Evolutionary conservation across 2,797 vertebrate genomes (phyloP).

Genomic region (Oophaga sylvatica): DNA sequence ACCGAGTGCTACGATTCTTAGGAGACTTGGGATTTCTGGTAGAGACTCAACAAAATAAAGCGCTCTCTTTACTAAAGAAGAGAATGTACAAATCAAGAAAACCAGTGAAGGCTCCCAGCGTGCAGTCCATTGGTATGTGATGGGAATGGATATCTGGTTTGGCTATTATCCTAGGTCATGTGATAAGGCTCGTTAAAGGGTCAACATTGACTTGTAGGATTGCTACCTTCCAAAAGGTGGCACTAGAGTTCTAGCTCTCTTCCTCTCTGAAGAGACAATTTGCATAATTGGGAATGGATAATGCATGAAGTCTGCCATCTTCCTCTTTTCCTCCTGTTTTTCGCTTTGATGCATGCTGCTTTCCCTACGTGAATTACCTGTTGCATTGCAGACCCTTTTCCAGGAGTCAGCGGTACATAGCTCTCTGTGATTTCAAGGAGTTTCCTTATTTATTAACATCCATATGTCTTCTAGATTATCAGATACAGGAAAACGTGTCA

Average conservation of each 20-base stretch:
- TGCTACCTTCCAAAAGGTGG: too few relatives aligned
- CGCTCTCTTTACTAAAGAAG: slow-evolving; percentile 57
- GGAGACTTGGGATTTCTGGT: slow-evolving; percentile 42
- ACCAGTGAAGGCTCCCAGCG: not conserved
- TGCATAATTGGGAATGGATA: slow-evolving; percentile 1
- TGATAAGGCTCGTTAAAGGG: too few relatives aligned
- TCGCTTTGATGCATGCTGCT: slow-evolving; percentile 33
- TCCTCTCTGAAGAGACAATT: too few relatives aligned
- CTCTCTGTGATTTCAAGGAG: not conserved
- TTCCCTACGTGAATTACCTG: not conserved
- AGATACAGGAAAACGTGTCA: not conserved
- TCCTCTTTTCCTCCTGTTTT: slow-evolving; percentile 4
- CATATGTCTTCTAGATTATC: not conserved
- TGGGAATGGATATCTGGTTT: slow-evolving; percentile 1
- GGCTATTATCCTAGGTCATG: too few relatives aligned
- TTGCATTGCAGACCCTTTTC: not conserved
- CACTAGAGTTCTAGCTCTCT: too few relatives aligned
- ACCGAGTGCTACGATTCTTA: slow-evolving; percentile 55
- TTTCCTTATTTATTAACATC: not conserved
- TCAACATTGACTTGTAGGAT: too few relatives aligned
- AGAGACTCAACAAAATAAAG: slow-evolving; percentile 58
- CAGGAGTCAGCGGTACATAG: not conserved
- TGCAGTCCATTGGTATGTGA: slow-evolving; percentile 62
- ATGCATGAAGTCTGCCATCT: not conserved
- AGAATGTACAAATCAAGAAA: slow-evolving; percentile 53